phyloP scores from a whole-genome alignment of 2,888 invertebrate species.

The Harpalus rubripes region DNA sequence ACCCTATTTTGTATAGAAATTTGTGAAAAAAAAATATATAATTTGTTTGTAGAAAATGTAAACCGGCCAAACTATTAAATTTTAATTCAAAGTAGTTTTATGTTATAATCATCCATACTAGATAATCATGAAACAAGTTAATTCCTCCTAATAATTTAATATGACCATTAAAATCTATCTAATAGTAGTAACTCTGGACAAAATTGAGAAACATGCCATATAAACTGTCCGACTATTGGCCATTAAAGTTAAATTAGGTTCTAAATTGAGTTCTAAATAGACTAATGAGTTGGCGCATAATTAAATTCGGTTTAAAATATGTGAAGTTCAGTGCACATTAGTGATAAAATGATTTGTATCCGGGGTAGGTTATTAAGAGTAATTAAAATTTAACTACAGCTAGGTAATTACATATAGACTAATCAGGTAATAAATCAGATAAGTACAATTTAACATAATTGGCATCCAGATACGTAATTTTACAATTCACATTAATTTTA shows the following conservation, averaged over 20 bases:
- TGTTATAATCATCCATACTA: too few relatives aligned
- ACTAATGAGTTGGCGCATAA: conserved; percentile 8
- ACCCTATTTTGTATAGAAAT: too few relatives aligned
- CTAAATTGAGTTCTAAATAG: conserved; percentile 20
- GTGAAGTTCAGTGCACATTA: not conserved
- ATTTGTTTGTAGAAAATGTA: too few relatives aligned
- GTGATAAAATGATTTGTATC: conserved; percentile 25
- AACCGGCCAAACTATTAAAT: too few relatives aligned
- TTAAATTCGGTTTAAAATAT: conserved; percentile 25
- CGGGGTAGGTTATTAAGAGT: not conserved
- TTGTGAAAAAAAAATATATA: too few relatives aligned
- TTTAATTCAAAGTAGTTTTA: too few relatives aligned
- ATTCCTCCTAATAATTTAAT: not conserved
- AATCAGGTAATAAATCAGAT: not conserved
- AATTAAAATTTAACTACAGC: not conserved
- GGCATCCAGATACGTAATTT: too few relatives aligned
- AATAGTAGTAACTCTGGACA: not conserved
- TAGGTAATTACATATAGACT: not conserved
- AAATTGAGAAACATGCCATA: not conserved
- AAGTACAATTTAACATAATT: not conserved
- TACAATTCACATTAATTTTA: too few relatives aligned
- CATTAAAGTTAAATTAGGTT: conserved; percentile 16
- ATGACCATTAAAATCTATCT: not conserved
- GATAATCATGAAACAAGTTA: not conserved
- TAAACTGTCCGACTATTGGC: conserved; percentile 3